Base-by-base conservation (phyloP, 2,888 invertebrate species). In the Eledone cirrhosa region DNA sequence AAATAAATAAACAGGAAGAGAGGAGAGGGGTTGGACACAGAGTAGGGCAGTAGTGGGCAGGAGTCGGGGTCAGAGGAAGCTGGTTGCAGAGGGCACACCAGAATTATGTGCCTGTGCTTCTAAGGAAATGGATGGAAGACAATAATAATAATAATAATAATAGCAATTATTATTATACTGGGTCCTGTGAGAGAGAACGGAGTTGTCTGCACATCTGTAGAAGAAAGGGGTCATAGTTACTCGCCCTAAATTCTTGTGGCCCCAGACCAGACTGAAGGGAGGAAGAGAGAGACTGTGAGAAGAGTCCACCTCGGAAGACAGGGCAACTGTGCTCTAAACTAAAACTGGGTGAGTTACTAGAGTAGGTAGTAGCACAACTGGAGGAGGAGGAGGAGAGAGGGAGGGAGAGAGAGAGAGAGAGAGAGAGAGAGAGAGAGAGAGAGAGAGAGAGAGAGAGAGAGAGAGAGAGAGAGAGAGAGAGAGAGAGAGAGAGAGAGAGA, bases 401-500 rank as follows among this genome's bases (percentile, higher is more conserved):
- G 1, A 2, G n/a, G 24, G 16, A 31, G 4, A 63, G 4, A 53
- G 77, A 63, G 59, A 77, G 79, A 65, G 59, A 29, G 48, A 65
- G 65, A 33, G 29, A 14, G n/a, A 59, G 47, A n/a, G 22, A 14
- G 16, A 22, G 19, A 22, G 24, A n/a, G 24, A 33, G n/a, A 59
- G 47, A 48, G 63, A 47, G 33, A 59, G 29, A 33, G 16, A 33
- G 47, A 77, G 48, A 24, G 53, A 53, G n/a, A n/a, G n/a, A n/a
- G 80, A 41, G 53, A 31, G 76, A 63, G 63, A 53, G 48, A 47
- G 16, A 47, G 77, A 77, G 77, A 77, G n/a, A n/a, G n/a, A n/a
- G n/a, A n/a, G n/a, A n/a, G 33, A 7, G 33, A 8, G 33, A 7
- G 33, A 8, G 8, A n/a, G n/a, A n/a, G n/a, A n/a, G n/a, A n/a